phyloP scores from a whole-genome alignment of 2,797 vertebrate genomes.

The Clamator glandarius region DNA sequence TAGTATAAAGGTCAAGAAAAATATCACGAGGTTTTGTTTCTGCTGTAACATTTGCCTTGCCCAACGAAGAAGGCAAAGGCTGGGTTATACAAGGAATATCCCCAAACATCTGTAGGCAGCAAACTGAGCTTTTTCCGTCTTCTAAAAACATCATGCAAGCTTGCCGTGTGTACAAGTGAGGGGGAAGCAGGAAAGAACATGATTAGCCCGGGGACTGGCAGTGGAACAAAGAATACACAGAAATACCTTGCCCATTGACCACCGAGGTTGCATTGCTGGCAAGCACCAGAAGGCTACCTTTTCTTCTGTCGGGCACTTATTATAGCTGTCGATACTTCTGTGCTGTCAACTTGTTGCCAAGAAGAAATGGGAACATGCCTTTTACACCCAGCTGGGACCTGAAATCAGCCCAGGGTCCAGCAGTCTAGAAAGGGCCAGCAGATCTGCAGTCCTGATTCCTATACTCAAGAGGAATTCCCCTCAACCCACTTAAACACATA shows the following conservation, averaged over 20 bases:
- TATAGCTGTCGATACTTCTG: background rate
- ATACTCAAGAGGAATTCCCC: background rate
- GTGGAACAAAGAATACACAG: constrained; percentile 1
- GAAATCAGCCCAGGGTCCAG: background rate
- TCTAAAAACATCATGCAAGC: background rate
- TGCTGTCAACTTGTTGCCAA: background rate
- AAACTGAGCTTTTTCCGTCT: background rate
- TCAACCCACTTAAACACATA: background rate
- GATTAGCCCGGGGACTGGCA: constrained; percentile 41
- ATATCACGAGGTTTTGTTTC: background rate
- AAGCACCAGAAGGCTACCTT: background rate
- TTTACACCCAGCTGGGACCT: background rate
- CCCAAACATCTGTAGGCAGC: background rate
- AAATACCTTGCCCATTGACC: accelerated
- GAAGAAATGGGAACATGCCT: background rate
- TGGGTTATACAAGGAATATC: background rate
- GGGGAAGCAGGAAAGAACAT: background rate
- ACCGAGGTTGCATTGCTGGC: background rate
- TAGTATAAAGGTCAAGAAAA: constrained; percentile 1
- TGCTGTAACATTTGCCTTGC: background rate
- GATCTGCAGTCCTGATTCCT: background rate
- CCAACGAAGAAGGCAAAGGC: background rate
- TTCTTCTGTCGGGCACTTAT: background rate
- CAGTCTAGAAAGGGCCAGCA: background rate
- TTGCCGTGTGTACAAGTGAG: background rate